phyloP scores from a whole-genome alignment of 2,888 invertebrate species.

The Synanthedon vespiformis region DNA sequence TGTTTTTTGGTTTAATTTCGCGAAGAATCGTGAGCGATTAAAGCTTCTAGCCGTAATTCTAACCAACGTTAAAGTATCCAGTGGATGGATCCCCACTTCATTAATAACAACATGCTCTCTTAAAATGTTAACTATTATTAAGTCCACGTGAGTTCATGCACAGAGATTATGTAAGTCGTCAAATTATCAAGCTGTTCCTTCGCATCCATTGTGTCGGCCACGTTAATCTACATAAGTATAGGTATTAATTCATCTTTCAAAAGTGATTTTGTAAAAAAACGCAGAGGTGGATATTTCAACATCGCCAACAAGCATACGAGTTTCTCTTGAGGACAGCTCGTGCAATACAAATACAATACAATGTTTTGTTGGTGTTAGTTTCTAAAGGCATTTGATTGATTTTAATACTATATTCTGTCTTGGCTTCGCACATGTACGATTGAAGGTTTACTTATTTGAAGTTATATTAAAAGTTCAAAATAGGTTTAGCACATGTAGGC shows the following conservation, averaged over 20 bases:
- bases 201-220: conserved; percentile 55
- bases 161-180: conserved; percentile 47
- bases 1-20: conserved; percentile 18
- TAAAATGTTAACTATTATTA: conserved; percentile 43
- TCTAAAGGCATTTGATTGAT: no score
- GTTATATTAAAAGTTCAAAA: no score
- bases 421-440: no score
- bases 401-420: no score
- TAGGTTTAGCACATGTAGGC: no score
- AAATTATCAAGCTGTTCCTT: conserved; percentile 59
- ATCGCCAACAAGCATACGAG: conserved; percentile 22
- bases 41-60: conserved; percentile 12
- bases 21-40: conserved; percentile 55
- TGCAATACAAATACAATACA: conserved; percentile 50
- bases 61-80: conserved; percentile 16
- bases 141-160: conserved; percentile 50
- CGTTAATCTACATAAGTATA: conserved; percentile 68
- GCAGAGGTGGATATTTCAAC: conserved; percentile 43
- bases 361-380: conserved; percentile 9
- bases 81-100: conserved; percentile 46
- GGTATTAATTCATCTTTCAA: conserved; percentile 67
- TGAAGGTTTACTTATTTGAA: no score
- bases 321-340: conserved; percentile 12
- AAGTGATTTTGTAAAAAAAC: conserved; percentile 58
- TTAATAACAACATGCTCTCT: conserved; percentile 54